Percentiles rank a stretch among this genome's conserved stretches.
These are phyloP conservation scores for Acrossocheilus fasciatus DNA, from an alignment of 2,797 vertebrate species.

Conservation along the genomic window DNA sequence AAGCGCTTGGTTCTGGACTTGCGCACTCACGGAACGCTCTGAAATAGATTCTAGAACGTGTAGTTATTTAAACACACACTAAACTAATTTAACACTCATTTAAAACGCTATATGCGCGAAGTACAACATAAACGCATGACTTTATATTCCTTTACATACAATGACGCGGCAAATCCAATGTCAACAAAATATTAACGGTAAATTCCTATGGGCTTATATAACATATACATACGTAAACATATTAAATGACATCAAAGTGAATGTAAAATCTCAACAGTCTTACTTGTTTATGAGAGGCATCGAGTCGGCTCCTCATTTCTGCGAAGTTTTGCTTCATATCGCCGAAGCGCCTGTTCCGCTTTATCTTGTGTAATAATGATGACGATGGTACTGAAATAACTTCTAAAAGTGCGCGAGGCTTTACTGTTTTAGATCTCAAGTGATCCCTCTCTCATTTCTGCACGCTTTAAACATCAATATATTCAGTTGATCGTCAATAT, in stretches of 20 bases:
- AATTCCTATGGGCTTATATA: not conserved
- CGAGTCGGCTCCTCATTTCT: constrained; percentile 8
- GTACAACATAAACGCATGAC: not conserved
- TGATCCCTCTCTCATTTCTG: not conserved
- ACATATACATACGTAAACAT: not conserved
- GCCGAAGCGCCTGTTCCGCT: constrained; percentile 43
- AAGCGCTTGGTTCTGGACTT: not conserved
- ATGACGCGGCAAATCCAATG: not conserved
- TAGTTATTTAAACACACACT: not conserved
- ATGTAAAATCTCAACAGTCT: constrained; percentile 5
- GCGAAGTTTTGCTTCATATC: constrained; percentile 39
- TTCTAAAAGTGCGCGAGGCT: constrained; percentile 48
- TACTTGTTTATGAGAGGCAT: constrained; percentile 25
- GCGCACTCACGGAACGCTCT: not conserved
- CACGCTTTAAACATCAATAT: not conserved
- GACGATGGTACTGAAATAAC: constrained; percentile 58
- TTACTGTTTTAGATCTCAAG: not conserved
- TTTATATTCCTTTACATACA: not conserved
- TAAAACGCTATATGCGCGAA: not conserved
- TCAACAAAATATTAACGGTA: not conserved
- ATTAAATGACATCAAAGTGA: not conserved
- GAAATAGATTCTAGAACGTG: not conserved
- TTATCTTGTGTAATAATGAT: constrained; percentile 53
- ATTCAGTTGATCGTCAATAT: not conserved
- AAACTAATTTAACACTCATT: not conserved